Conservation (phyloP, 2,888 invertebrate species). For the Pollenia angustigena region DNA sequence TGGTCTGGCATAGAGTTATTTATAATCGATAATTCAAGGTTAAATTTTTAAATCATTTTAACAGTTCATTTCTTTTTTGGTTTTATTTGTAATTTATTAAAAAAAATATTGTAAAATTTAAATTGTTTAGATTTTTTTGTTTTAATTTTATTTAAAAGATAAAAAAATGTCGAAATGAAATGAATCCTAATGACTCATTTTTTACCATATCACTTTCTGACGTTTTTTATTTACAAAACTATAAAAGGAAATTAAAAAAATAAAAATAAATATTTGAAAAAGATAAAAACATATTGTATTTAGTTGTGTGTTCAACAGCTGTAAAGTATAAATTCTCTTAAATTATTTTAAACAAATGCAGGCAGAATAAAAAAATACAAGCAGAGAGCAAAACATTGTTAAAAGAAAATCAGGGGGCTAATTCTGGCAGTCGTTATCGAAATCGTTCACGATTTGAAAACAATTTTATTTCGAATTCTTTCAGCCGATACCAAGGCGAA, state of each 20-base stretch:
- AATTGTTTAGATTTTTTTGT: background rate
- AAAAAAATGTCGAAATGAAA: constrained; percentile 9
- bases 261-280: background rate
- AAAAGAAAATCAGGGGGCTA: no score
- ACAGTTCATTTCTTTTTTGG: constrained; percentile 2
- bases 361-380: background rate
- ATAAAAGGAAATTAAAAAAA: background rate
- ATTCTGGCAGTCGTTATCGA: no score
- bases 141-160: background rate
- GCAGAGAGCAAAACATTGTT: background rate
- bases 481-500: no score
- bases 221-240: background rate
- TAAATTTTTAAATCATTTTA: background rate
- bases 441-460: no score
- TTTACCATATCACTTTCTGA: constrained; percentile 15
- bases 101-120: background rate
- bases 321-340: background rate
- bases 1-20: no score
- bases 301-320: background rate
- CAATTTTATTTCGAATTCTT: no score
- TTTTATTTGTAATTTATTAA: constrained; percentile 3
- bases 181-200: constrained; percentile 38
- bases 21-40: background rate
- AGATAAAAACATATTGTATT: constrained; percentile 10
- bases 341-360: background rate